Percentiles rank a stretch among this genome's conserved stretches.
These are phyloP conservation scores for Mycalesis mineus DNA, from an alignment of 2,888 invertebrate species.

Conservation along the genomic window DNA sequence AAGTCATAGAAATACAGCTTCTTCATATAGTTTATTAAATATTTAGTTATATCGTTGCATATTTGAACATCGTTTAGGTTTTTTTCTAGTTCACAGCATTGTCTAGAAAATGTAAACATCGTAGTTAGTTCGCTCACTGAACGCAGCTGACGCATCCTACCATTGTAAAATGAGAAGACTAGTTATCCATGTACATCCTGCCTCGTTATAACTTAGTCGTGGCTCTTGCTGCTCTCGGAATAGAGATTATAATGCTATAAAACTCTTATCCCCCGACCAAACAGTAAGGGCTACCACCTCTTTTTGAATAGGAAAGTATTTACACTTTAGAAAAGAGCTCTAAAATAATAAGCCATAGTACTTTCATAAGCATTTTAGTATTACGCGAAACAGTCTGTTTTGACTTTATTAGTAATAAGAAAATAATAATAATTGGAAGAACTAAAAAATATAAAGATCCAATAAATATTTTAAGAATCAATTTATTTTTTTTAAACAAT, in stretches of 20 bases:
- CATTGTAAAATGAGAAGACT: slow-evolving; percentile 23
- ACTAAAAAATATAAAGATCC: no score
- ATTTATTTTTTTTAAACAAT: no score
- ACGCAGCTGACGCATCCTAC: slow-evolving; percentile 19
- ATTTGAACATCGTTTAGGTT: neutral
- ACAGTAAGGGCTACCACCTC: neutral
- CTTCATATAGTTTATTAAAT: no score
- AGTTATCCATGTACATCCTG: slow-evolving; percentile 13
- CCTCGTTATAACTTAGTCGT: slow-evolving; percentile 1
- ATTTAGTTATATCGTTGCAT: neutral
- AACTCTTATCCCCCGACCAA: slow-evolving; percentile 1
- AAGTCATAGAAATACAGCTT: no score
- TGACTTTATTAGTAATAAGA: no score
- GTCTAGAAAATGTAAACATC: slow-evolving; percentile 11
- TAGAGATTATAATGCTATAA: slow-evolving; percentile 20
- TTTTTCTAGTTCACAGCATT: slow-evolving; percentile 6
- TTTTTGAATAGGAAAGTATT: slow-evolving; percentile 1
- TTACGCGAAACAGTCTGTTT: neutral
- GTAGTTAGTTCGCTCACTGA: slow-evolving; percentile 18
- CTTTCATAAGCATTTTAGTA: neutral
- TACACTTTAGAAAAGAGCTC: slow-evolving; percentile 1
- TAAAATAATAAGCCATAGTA: neutral
- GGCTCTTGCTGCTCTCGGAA: slow-evolving; percentile 5
- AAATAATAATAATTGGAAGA: no score
- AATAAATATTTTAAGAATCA: no score